Percentiles rank a stretch among this genome's conserved stretches.
These are phyloP conservation scores for Sebastolobus alascanus DNA, from an alignment of 2,797 vertebrate genomes.

Conservation along the genomic window DNA sequence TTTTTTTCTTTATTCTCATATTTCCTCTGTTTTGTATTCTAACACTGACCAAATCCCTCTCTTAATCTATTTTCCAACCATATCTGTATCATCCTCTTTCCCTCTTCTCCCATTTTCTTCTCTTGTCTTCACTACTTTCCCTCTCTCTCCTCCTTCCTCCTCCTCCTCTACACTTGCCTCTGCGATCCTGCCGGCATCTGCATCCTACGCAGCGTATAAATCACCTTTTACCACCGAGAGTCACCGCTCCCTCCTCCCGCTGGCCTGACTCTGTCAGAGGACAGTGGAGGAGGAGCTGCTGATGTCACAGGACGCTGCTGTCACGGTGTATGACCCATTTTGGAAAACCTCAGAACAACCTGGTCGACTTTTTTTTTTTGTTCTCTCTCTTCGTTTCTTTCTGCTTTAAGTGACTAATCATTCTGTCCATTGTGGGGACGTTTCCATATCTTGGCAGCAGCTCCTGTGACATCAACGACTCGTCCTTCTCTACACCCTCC, in stretches of 20 bases:
- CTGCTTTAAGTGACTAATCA: conserved; percentile 4
- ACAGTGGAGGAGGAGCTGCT: conserved; percentile 32
- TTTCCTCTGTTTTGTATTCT: not conserved
- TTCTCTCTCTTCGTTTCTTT: conserved; percentile 1
- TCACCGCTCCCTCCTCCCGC: conserved; percentile 45
- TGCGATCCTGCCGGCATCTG: conserved; percentile 56
- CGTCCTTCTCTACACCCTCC: not conserved
- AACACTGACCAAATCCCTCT: not conserved
- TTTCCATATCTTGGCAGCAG: not conserved
- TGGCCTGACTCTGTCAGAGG: conserved; percentile 49
- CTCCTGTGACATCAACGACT: not conserved
- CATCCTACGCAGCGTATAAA: conserved; percentile 75
- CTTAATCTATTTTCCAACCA: conserved; percentile 4
- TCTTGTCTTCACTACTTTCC: not conserved
- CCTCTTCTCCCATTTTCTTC: not conserved
- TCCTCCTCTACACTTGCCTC: conserved; percentile 37
- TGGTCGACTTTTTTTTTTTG: not conserved
- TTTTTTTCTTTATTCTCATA: not conserved
- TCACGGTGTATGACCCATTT: conserved; percentile 40
- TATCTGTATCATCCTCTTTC: conserved; percentile 26
- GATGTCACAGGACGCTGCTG: conserved; percentile 45
- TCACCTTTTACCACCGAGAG: conserved; percentile 67
- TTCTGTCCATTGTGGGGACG: not conserved
- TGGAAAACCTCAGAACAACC: conserved; percentile 39
- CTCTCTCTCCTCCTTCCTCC: not conserved